Base-by-base conservation (phyloP, 2,797 vertebrate genomes). In the Syngnathus acus region DNA sequence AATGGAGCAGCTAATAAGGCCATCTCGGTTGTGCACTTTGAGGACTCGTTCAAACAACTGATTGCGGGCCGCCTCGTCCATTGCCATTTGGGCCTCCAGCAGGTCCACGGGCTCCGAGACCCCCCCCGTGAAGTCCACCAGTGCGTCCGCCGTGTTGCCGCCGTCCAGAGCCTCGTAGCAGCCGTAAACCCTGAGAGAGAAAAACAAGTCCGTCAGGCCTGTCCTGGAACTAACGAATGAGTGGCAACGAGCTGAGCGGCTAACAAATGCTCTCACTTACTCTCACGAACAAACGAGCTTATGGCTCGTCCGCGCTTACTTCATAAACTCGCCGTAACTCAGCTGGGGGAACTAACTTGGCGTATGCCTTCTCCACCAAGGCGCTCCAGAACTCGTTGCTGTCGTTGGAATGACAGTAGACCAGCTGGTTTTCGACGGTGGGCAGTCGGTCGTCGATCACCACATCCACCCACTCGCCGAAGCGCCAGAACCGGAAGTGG, bases 401-500 rank as follows among this genome's bases (percentile, higher is more conserved):
- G 89, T 96, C 94, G 40, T 95, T 95, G 74, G 97, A 99, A 82
- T 98, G 97, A 87, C 96, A 98, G 88, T 98, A 99, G 68, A 99
- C 92, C 76, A 98, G 93, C 84, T 97, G 90, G 75, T 94, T 95
- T 79, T 95, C 92, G 62, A 95, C 90, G 0, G 96, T 98, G 32
- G 96, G 95, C 63, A 99, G 89, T 51, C 94, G 90, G 89, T 98
- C 97, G 2, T 99, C 96, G 0, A 99, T 94, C 78, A 98, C 95
- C 74, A 99, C 94, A 0, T 99, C 97, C 83, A 94, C 82, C 97
- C 96, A 99, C 48, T 94, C 91, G 7, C 97, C 97, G 0, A 98
- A 99, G 64, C 94, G 94, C 96, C 97, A 99, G 88, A 98, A 99
- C 13, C 94, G 93, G 80, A 99, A 99, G 76, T 99, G 97, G 87